These are phyloP conservation scores for Epirrita christyi DNA, from an alignment of 2,888 invertebrate genomes.

Conservation along the genomic window DNA sequence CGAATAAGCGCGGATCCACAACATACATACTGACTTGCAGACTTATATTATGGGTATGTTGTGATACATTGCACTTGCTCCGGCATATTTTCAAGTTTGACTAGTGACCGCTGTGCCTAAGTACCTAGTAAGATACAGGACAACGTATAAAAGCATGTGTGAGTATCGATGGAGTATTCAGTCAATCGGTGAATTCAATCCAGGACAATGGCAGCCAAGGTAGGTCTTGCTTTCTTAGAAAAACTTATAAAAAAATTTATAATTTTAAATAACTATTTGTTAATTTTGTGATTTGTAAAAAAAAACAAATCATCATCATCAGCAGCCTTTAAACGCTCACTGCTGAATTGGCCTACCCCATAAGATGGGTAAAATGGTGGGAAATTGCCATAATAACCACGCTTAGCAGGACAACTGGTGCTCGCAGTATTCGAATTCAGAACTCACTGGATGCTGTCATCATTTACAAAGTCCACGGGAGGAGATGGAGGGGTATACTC, in stretches of 20 bases:
- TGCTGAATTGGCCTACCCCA: no score
- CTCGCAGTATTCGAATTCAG: no score
- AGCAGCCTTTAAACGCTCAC: no score
- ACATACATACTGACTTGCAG: background rate
- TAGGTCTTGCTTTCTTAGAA: constrained; percentile 34
- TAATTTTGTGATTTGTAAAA: no score
- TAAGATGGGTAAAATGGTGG: no score
- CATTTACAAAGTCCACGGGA: no score
- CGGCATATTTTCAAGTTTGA: constrained; percentile 54
- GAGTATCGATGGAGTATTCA: constrained; percentile 48
- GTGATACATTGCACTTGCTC: constrained; percentile 20
- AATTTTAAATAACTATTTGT: no score
- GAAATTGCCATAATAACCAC: no score
- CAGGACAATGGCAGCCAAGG: constrained; percentile 71
- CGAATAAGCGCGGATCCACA: background rate
- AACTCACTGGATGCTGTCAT: no score
- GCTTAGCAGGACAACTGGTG: no score
- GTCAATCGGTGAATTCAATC: constrained; percentile 53
- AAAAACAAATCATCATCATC: no score
- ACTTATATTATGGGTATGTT: background rate
- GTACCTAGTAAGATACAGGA: constrained; percentile 19
- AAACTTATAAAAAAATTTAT: background rate
- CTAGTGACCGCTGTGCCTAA: constrained; percentile 44
- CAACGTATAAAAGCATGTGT: constrained; percentile 56
- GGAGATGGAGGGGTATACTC: no score